Percentiles rank a stretch among this genome's conserved stretches.
Conservation (phyloP, 2,113 vertebrate species). For the Romanogobio albipinnatus region DNA sequence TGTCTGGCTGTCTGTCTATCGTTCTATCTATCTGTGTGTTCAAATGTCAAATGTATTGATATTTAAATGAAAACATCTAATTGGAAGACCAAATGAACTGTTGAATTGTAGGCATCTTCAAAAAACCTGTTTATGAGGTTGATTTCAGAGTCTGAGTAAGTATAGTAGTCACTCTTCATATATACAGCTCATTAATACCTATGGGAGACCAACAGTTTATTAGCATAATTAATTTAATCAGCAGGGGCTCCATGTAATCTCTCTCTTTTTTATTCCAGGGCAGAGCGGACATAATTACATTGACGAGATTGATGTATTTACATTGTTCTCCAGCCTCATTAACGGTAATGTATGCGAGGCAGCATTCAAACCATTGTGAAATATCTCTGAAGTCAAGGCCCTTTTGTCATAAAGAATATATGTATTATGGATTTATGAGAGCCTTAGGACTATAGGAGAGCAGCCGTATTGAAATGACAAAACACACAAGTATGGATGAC, state of each 20-base stretch:
- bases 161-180: constrained; percentile 1
- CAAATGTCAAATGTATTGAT: background rate
- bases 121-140: constrained; percentile 3
- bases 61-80: background rate
- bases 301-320: constrained; percentile 31
- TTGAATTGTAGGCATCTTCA: background rate
- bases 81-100: background rate
- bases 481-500: constrained; percentile 1
- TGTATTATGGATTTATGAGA: constrained; percentile 1
- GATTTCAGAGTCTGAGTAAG: background rate
- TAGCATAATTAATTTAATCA: constrained; percentile 48
- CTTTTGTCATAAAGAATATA: constrained; percentile 54
- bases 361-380: constrained; percentile 9
- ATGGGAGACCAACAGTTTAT: constrained; percentile 38
- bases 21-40: background rate
- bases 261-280: constrained; percentile 24
- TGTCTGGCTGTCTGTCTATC: background rate
- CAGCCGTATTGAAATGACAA: background rate
- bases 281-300: constrained; percentile 38
- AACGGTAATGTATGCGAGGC: constrained; percentile 11
- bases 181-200: constrained; percentile 39
- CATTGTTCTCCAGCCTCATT: constrained; percentile 29
- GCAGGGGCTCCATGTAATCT: constrained; percentile 30
- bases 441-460: background rate
- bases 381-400: constrained; percentile 14